phyloP scores from a whole-genome alignment of 2,113 vertebrate species.

The Salvelinus sp. region DNA sequence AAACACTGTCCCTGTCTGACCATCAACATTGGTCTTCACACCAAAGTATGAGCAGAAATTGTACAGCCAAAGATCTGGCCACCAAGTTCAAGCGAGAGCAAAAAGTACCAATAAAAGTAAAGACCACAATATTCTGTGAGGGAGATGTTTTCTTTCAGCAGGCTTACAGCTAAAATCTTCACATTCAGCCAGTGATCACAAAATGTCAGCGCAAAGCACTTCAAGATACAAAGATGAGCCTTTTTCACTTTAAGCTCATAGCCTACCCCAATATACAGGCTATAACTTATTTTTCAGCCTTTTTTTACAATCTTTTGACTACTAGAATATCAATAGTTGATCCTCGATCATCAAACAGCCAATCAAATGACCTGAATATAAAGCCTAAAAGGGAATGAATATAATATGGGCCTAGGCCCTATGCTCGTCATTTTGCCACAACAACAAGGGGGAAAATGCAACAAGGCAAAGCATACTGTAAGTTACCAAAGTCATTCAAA shows the following conservation, averaged over 20 bases:
- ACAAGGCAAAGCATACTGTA: background rate
- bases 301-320: slow-evolving; percentile 8
- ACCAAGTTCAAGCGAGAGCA: too few relatives aligned
- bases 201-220: slow-evolving; percentile 47
- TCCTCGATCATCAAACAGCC: background rate
- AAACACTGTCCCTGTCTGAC: background rate
- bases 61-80: background rate
- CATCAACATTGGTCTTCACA: background rate
- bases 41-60: background rate
- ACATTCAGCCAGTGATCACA: slow-evolving; percentile 38
- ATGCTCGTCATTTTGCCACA: background rate
- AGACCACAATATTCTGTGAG: slow-evolving; percentile 23
- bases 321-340: background rate
- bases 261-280: background rate
- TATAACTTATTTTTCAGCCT: background rate
- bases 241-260: background rate
- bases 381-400: too few relatives aligned
- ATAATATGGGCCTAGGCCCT: background rate
- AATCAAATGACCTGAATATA: background rate
- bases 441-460: background rate
- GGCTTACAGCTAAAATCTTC: slow-evolving; percentile 40
- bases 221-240: slow-evolving; percentile 19
- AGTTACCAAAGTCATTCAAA: slow-evolving; percentile 13
- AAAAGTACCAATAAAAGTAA: background rate
- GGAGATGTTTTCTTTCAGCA: slow-evolving; percentile 33